Conservation (phyloP, 64 coral and sea anemone genomes). For the Exaiptasia diaphana region DNA sequence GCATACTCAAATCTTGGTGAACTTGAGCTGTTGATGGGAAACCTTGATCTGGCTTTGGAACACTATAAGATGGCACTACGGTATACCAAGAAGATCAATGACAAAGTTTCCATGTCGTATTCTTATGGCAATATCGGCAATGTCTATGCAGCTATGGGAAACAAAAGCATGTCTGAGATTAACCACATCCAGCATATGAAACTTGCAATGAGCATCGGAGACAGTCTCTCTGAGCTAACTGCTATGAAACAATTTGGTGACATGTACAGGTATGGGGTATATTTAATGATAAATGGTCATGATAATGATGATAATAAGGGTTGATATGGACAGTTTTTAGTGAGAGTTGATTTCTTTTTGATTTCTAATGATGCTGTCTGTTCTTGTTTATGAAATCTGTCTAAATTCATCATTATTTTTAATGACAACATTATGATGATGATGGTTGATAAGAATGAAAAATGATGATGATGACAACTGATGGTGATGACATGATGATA, state of each 20-base stretch:
- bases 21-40: slow-evolving; percentile 67
- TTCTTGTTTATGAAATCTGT: too few species aligned
- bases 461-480: too few species aligned
- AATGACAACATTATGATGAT: too few species aligned
- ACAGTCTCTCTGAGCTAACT: slow-evolving; percentile 60
- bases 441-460: too few species aligned
- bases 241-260: slow-evolving; percentile 73
- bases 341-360: too few species aligned
- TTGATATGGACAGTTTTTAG: too few species aligned
- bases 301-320: too few species aligned
- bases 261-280: too few species aligned
- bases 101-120: slow-evolving; percentile 60
- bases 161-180: slow-evolving; percentile 55
- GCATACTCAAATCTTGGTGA: slow-evolving; percentile 70
- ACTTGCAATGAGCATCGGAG: slow-evolving; percentile 59
- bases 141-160: slow-evolving; percentile 65
- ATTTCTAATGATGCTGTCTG: too few species aligned
- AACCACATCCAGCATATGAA: slow-evolving; percentile 73
- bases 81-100: slow-evolving; percentile 63
- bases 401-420: too few species aligned
- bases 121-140: slow-evolving; percentile 76
- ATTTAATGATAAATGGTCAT: too few species aligned
- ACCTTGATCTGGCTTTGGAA: slow-evolving; percentile 57
- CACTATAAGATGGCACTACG: slow-evolving; percentile 66
- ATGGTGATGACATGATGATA: too few species aligned